Percentiles rank a stretch among this genome's conserved stretches.
Conservation (phyloP, 2,888 invertebrate species). For the Microctonus hyperodae region DNA sequence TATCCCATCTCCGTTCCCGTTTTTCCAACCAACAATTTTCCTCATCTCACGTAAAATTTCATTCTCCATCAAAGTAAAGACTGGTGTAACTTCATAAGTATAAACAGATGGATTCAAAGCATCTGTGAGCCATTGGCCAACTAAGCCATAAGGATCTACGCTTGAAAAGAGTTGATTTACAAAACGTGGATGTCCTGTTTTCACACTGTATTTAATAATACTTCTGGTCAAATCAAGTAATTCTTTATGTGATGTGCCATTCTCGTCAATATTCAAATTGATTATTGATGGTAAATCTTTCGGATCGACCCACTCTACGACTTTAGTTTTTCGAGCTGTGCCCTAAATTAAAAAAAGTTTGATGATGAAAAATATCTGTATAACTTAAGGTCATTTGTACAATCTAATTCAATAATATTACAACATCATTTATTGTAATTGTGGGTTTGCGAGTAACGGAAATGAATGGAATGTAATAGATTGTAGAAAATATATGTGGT, state of each 20-base stretch:
- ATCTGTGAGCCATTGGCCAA: conserved; percentile 86
- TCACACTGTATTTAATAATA: conserved; percentile 85
- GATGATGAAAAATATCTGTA: not conserved
- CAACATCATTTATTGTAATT: not conserved
- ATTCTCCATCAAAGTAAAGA: conserved; percentile 88
- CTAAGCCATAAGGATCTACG: conserved; percentile 83
- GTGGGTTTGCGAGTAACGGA: not conserved
- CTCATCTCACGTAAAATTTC: conserved; percentile 82
- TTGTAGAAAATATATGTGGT: too few species aligned
- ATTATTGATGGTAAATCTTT: conserved; percentile 73
- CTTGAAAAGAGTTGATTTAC: conserved; percentile 88
- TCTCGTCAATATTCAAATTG: conserved; percentile 70
- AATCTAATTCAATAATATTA: not conserved
- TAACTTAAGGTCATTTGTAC: not conserved
- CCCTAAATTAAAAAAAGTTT: conserved; percentile 59
- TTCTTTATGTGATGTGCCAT: conserved; percentile 72
- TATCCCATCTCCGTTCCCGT: conserved; percentile 82
- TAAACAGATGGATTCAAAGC: conserved; percentile 87
- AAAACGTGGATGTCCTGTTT: conserved; percentile 89
- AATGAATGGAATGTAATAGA: not conserved
- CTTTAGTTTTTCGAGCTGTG: conserved; percentile 74
- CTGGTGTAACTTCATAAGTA: conserved; percentile 89
- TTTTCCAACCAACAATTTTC: conserved; percentile 76
- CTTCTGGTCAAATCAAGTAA: conserved; percentile 73
- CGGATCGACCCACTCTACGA: conserved; percentile 84